Evolutionary conservation across 2,797 vertebrate species (phyloP).

Genomic region (Liasis olivaceus): DNA sequence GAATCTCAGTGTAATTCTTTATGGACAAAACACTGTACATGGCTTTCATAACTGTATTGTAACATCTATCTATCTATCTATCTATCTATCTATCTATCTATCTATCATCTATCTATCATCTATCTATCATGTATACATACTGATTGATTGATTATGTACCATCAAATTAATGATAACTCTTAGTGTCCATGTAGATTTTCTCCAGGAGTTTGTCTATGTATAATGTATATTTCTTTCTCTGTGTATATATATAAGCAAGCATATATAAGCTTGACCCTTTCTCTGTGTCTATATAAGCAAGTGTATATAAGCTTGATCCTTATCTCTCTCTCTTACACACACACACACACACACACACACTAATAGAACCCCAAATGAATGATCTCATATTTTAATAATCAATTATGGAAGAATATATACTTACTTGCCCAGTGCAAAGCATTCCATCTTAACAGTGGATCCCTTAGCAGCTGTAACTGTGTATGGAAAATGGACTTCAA

Average conservation of each 20-base stretch:
- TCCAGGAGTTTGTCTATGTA: neutral
- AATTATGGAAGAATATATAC: conserved; percentile 74
- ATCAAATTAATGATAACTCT: neutral
- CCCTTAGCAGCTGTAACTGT: conserved; percentile 90
- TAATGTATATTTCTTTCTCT: neutral
- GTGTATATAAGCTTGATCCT: too few species aligned
- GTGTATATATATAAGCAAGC: neutral
- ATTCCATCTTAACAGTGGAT: conserved; percentile 92
- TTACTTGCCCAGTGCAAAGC: conserved; percentile 98
- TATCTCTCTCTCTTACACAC: too few species aligned
- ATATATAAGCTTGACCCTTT: neutral
- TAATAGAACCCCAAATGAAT: conserved; percentile 52
- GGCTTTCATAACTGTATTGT: too few species aligned
- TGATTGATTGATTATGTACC: neutral
- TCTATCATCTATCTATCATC: neutral
- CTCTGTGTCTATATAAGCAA: neutral
- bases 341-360: neutral
- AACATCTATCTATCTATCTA: too few species aligned
- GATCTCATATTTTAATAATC: conserved; percentile 63
- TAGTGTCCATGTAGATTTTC: neutral
- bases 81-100: neutral
- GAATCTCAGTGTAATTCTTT: too few species aligned
- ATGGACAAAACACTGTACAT: too few species aligned
- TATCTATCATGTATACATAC: neutral
- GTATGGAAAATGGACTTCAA: conserved; percentile 94